Percentiles rank a stretch among this genome's conserved stretches.
Evolutionary conservation across 37 sponge, comb jelly and placozoan species (phyloP).

Genomic region (Halisarca cf. caerulea): DNA sequence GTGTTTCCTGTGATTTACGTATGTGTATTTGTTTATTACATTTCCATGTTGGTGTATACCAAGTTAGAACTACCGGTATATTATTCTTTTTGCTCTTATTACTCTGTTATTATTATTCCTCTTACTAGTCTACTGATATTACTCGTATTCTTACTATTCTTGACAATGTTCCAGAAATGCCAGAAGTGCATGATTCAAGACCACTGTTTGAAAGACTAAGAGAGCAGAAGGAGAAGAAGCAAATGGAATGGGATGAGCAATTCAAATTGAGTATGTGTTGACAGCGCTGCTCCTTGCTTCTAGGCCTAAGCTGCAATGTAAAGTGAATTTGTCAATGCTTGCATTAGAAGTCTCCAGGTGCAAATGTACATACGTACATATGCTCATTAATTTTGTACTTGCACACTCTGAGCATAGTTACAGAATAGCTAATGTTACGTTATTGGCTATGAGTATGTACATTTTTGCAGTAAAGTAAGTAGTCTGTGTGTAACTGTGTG

Average conservation of each 20-base stretch:
- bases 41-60: too few species aligned
- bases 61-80: too few species aligned
- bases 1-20: neutral
- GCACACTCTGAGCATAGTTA: too few species aligned
- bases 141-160: too few species aligned
- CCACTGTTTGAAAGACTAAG: conserved; percentile 79
- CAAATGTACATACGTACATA: neutral
- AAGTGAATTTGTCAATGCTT: neutral
- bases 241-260: conserved; percentile 80
- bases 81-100: too few species aligned
- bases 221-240: conserved; percentile 77
- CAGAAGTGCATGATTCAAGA: conserved; percentile 63
- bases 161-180: conserved; percentile 52
- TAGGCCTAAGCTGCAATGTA: neutral
- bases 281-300: neutral
- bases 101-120: too few species aligned
- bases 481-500: too few species aligned
- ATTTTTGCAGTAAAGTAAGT: too few species aligned
- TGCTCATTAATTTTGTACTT: neutral
- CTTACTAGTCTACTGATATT: too few species aligned
- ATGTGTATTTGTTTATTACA: too few species aligned
- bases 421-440: too few species aligned
- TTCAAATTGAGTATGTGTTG: conserved; percentile 82
- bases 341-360: neutral
- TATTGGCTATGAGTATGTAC: too few species aligned